A percentile compares a stretch with the other conserved stretches of the same genome.
Evolutionary conservation across 2,888 invertebrate species (phyloP).

Genomic region (Aphrophora alni): DNA sequence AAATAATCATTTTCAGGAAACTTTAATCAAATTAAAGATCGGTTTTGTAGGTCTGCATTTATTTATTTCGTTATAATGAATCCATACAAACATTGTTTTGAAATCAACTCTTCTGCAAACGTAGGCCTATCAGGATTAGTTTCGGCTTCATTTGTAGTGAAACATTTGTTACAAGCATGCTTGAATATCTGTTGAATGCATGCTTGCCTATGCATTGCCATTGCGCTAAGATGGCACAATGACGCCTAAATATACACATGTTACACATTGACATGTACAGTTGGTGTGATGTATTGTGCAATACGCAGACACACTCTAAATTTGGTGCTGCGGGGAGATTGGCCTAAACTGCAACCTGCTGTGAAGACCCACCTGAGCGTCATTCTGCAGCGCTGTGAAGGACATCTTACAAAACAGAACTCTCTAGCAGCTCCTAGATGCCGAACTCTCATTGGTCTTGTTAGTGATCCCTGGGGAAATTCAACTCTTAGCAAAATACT

Average conservation of each 20-base stretch:
- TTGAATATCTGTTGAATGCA: neutral
- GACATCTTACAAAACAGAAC: neutral
- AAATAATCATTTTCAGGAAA: too few relatives aligned
- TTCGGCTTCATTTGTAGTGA: neutral
- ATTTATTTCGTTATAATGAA: too few relatives aligned
- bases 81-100: too few relatives aligned
- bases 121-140: neutral
- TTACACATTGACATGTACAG: constrained; percentile 9
- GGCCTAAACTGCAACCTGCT: constrained; percentile 4
- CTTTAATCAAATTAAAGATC: too few relatives aligned
- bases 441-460: neutral
- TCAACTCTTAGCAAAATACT: neutral
- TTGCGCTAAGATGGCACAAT: neutral
- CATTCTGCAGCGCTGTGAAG: neutral
- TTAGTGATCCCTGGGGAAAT: neutral
- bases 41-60: too few relatives aligned
- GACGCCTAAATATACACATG: neutral
- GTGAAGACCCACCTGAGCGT: neutral
- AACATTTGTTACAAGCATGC: neutral
- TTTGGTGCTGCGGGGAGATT: constrained; percentile 6
- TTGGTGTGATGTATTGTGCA: constrained; percentile 9
- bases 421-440: neutral
- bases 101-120: too few relatives aligned
- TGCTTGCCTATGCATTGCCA: neutral
- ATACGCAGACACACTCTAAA: constrained; percentile 9